Conservation (phyloP, 2,888 invertebrate species). For the Ernsta delagoae region DNA sequence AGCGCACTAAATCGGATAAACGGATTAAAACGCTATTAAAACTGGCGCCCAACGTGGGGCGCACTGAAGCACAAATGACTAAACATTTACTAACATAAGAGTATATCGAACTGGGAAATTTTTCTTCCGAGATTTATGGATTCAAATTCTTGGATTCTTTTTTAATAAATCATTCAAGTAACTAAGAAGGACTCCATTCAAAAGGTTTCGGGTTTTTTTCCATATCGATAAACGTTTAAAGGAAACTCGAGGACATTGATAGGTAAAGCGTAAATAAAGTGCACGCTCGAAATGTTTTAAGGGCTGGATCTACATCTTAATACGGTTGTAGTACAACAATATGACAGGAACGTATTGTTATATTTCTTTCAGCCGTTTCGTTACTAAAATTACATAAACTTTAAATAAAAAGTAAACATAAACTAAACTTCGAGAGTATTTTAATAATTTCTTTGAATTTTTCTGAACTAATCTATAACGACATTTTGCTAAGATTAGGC, state of each 20-base stretch:
- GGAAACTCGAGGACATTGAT: slow-evolving; percentile 16
- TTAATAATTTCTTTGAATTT: too few relatives aligned
- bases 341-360: background rate
- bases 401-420: too few relatives aligned
- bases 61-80: slow-evolving; percentile 15
- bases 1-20: slow-evolving; percentile 19
- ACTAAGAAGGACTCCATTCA: slow-evolving; percentile 26
- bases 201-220: slow-evolving; percentile 20
- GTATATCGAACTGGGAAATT: slow-evolving; percentile 20
- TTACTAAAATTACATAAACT: too few relatives aligned
- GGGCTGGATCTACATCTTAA: background rate
- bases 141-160: slow-evolving; percentile 30
- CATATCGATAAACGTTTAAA: slow-evolving; percentile 24
- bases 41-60: slow-evolving; percentile 33
- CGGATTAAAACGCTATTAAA: slow-evolving; percentile 12
- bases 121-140: slow-evolving; percentile 25
- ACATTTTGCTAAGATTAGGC: too few relatives aligned
- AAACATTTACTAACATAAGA: slow-evolving; percentile 13
- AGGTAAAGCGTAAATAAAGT: slow-evolving; percentile 25
- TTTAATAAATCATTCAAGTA: slow-evolving; percentile 41
- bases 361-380: too few relatives aligned
- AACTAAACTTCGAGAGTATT: too few relatives aligned
- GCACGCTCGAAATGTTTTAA: slow-evolving; percentile 6
- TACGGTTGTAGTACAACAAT: background rate
- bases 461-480: too few relatives aligned